phyloP scores from a whole-genome alignment of 2,888 invertebrate genomes.

The Corythucha ciliata region DNA sequence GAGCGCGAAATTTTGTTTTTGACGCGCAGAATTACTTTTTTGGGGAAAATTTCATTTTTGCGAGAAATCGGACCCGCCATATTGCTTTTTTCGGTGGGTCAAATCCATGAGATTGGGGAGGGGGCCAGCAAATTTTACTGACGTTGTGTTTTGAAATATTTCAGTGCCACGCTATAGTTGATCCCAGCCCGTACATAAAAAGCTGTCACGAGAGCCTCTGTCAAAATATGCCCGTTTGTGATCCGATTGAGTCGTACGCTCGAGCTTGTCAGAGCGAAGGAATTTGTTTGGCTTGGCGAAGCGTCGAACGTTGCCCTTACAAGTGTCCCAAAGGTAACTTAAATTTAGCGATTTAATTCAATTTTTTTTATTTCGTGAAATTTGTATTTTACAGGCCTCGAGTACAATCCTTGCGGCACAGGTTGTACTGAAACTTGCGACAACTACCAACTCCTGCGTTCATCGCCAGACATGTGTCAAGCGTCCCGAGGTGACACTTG shows the following conservation, averaged over 20 bases:
- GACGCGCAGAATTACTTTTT: too few species aligned
- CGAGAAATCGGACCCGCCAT: too few species aligned
- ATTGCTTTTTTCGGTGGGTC: too few species aligned
- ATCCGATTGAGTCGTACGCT: slow-evolving; percentile 60
- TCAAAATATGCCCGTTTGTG: slow-evolving; percentile 50
- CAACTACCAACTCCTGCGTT: slow-evolving; percentile 45
- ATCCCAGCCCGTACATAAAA: slow-evolving; percentile 56
- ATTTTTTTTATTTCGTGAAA: slow-evolving; percentile 1
- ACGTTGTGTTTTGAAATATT: too few species aligned
- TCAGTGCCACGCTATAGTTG: slow-evolving; percentile 63
- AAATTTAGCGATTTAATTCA: not conserved
- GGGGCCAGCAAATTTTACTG: too few species aligned
- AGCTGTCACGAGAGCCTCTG: slow-evolving; percentile 62
- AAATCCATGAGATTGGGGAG: too few species aligned
- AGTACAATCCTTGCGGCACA: slow-evolving; percentile 49
- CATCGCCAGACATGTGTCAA: slow-evolving; percentile 45
- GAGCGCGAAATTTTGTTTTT: too few species aligned
- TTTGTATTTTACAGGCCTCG: slow-evolving; percentile 20
- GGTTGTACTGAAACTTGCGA: slow-evolving; percentile 59
- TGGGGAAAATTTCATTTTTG: too few species aligned
- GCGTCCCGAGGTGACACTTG: slow-evolving; percentile 61
- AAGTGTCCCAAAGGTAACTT: slow-evolving; percentile 47
- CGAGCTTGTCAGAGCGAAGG: slow-evolving; percentile 59
- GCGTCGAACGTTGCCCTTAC: slow-evolving; percentile 53
- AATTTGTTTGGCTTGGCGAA: slow-evolving; percentile 66